Percentiles rank a stretch among this genome's conserved stretches.
Evolutionary conservation across 1,140 invertebrate species (phyloP).

Genomic region (Drosophila sturtevanti): DNA sequence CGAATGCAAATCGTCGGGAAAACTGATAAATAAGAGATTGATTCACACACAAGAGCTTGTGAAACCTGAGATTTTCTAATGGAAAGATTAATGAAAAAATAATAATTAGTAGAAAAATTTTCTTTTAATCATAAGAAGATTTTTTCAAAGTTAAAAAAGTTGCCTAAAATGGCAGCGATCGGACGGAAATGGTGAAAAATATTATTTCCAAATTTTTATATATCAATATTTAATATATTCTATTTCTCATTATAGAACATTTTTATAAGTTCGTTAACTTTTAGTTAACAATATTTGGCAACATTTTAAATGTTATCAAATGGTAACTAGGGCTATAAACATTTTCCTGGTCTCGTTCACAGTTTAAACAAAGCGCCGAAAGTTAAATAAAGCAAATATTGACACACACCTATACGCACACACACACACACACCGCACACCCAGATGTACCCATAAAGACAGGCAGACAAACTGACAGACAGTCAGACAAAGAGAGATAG

Average conservation of each 20-base stretch:
- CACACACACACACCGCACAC: background rate
- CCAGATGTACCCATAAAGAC: background rate
- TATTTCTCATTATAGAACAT: too few species aligned
- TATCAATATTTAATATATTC: background rate
- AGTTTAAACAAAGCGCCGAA: constrained; percentile 67
- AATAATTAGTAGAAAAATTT: background rate
- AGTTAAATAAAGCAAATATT: constrained; percentile 76
- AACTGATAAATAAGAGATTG: too few species aligned
- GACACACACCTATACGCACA: constrained; percentile 31
- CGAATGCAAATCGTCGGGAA: too few species aligned
- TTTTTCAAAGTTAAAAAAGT: background rate
- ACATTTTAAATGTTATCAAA: constrained; percentile 47
- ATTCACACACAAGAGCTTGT: background rate
- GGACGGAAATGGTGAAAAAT: background rate
- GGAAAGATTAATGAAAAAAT: background rate
- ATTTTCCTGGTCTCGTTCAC: constrained; percentile 37
- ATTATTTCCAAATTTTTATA: background rate
- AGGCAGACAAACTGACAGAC: background rate
- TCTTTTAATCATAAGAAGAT: background rate
- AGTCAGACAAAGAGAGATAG: constrained; percentile 4
- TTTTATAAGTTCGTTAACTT: constrained; percentile 22
- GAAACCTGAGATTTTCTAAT: background rate
- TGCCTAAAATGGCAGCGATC: background rate
- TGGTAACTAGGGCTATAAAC: constrained; percentile 28
- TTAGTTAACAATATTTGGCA: constrained; percentile 56